Evolutionary conservation across 2,888 invertebrate species (phyloP).

Genomic region (Hemicrepidius hirtus): DNA sequence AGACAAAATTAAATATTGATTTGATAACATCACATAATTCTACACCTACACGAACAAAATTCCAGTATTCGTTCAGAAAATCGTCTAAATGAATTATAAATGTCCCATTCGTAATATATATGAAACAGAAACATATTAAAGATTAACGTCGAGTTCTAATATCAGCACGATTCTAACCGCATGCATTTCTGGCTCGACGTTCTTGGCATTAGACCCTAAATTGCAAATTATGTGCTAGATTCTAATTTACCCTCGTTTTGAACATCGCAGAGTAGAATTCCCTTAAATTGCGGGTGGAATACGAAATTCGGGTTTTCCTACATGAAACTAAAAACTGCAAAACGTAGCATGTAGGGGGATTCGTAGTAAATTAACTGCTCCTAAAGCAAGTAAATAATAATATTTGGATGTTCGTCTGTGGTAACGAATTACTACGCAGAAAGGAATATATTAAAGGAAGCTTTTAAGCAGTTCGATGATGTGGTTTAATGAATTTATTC

Average conservation of each 20-base stretch:
- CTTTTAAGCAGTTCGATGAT: neutral
- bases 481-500: slow-evolving; percentile 6
- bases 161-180: slow-evolving; percentile 14
- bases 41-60: no score
- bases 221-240: slow-evolving; percentile 39
- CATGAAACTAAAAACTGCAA: slow-evolving; percentile 8
- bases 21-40: no score
- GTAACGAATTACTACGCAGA: no score
- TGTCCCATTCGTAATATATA: neutral
- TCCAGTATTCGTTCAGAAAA: no score
- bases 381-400: neutral
- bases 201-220: slow-evolving; percentile 27
- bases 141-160: slow-evolving; percentile 2
- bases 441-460: no score
- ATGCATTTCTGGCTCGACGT: slow-evolving; percentile 26
- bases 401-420: neutral
- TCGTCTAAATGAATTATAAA: neutral
- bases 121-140: slow-evolving; percentile 11
- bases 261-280: slow-evolving; percentile 27
- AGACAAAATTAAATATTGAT: slow-evolving; percentile 6
- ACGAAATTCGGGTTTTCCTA: slow-evolving; percentile 11
- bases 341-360: neutral
- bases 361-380: neutral
- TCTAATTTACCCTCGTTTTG: slow-evolving; percentile 39
- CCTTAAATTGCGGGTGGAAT: slow-evolving; percentile 15